Conservation (phyloP, 2,888 invertebrate species). For the Plagodis pulveraria region DNA sequence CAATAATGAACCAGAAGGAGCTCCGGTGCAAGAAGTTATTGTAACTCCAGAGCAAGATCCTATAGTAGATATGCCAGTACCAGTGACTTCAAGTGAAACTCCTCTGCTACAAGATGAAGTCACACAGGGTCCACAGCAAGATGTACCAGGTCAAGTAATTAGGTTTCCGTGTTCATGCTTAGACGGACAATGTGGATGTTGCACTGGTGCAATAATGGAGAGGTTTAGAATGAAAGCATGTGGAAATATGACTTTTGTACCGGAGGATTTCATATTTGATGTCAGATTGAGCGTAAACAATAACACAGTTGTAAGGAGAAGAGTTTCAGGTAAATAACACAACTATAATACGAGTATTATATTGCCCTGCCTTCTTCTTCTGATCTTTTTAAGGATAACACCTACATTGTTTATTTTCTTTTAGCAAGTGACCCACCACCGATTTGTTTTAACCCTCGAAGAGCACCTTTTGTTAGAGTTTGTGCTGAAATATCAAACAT, state of each 20-base stretch:
- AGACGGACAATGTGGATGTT: constrained; percentile 88
- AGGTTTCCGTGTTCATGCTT: constrained; percentile 87
- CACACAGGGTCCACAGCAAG: constrained; percentile 46
- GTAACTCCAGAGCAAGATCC: constrained; percentile 41
- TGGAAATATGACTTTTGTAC: constrained; percentile 90
- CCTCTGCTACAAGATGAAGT: constrained; percentile 54
- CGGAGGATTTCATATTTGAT: constrained; percentile 93
- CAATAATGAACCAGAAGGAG: constrained; percentile 37
- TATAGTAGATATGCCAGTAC: constrained; percentile 37
- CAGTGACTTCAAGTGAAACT: constrained; percentile 45
- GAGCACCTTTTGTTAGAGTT: constrained; percentile 88
- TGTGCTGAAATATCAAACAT: constrained; percentile 92
- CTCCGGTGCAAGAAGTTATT: constrained; percentile 31
- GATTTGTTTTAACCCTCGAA: constrained; percentile 88
- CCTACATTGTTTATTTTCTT: constrained; percentile 40
- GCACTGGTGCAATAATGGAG: constrained; percentile 87
- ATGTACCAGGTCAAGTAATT: constrained; percentile 74
- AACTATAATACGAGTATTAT: not conserved
- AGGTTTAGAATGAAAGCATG: constrained; percentile 90
- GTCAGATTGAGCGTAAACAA: constrained; percentile 90
- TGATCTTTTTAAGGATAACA: not conserved
- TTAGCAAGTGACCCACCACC: constrained; percentile 90
- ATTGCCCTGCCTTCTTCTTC: not conserved
- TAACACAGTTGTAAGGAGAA: constrained; percentile 88
- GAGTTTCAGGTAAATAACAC: constrained; percentile 87